Percentiles rank a stretch among this genome's conserved stretches.
Conservation (phyloP, 2,888 invertebrate genomes). For the Mesoligia furuncula region DNA sequence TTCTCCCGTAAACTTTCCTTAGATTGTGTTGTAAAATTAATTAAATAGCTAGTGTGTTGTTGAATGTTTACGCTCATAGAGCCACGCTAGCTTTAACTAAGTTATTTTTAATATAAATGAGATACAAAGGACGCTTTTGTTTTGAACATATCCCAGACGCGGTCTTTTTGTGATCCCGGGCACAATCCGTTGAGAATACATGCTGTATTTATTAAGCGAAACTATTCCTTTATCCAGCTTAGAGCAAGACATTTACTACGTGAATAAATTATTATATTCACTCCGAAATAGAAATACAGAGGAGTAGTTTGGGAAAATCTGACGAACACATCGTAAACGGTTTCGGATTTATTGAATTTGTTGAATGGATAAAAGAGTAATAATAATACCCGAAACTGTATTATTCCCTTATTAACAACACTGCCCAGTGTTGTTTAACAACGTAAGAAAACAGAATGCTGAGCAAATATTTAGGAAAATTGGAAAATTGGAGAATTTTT, state of each 20-base stretch:
- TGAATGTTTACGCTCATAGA: slow-evolving; percentile 8
- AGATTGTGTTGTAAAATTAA: slow-evolving; percentile 14
- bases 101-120: slow-evolving; percentile 33
- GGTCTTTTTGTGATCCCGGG: slow-evolving; percentile 37
- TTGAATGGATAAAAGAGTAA: slow-evolving; percentile 11
- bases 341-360: slow-evolving; percentile 13
- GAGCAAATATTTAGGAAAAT: too few relatives aligned
- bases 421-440: not conserved
- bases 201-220: slow-evolving; percentile 34
- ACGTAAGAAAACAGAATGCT: not conserved
- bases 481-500: too few relatives aligned
- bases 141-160: slow-evolving; percentile 29
- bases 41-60: slow-evolving; percentile 11
- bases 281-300: slow-evolving; percentile 21
- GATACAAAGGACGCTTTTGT: slow-evolving; percentile 32
- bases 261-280: slow-evolving; percentile 37
- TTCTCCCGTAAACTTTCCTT: not conserved
- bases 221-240: slow-evolving; percentile 46
- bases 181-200: slow-evolving; percentile 40
- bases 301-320: not conserved
- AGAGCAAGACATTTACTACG: slow-evolving; percentile 40
- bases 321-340: slow-evolving; percentile 5
- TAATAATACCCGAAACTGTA: not conserved
- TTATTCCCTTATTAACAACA: not conserved
- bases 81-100: slow-evolving; percentile 2